Evolutionary conservation across 1,140 invertebrate species (phyloP), one percentile per base, ranked within the genome.

Genomic region (Drosophila repletoides): DNA sequence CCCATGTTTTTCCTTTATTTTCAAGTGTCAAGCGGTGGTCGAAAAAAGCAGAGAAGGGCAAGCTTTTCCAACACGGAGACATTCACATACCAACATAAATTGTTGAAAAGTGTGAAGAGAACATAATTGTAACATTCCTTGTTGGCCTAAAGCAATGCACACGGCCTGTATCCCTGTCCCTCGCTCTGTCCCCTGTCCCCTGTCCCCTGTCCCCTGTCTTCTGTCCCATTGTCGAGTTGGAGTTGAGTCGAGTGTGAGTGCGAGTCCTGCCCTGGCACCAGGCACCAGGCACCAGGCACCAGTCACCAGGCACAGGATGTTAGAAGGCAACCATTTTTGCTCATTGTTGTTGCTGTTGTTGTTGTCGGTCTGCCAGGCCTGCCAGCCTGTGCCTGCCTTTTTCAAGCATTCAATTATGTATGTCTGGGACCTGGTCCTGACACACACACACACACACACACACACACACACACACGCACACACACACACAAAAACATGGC

Each of bases 111-210:
- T 86, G 80, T 86, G 81, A 86, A 86, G 81, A 86, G 80, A 87
- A 86, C 80, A 86, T 86, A 86, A 86, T 86, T 86, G 80, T 86
- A 87, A 86, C 80, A 86, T 86, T 86, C 80, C 80, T 86, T 75
- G 80, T 86, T 76, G 80, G 81, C 80, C 80, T 77, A 76, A 80
- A 86, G 80, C 80, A 86, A 87, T 87, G 81, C 80, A 86, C 63
- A 58, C 63, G 49, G 46, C 48, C 61, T 41, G 61, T 43, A 34
- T 40, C 22, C 51, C 36, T n/a, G n/a, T n/a, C n/a, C n/a, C n/a
- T n/a, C n/a, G n/a, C n/a, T n/a, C n/a, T n/a, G n/a, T n/a, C n/a
- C n/a, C n/a, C n/a, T n/a, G n/a, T n/a, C n/a, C n/a, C n/a, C n/a
- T n/a, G n/a, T n/a, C n/a, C n/a, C n/a, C n/a, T n/a, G n/a, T n/a